Conservation (phyloP, 2,888 invertebrate species). For the Piscicola geometra region DNA sequence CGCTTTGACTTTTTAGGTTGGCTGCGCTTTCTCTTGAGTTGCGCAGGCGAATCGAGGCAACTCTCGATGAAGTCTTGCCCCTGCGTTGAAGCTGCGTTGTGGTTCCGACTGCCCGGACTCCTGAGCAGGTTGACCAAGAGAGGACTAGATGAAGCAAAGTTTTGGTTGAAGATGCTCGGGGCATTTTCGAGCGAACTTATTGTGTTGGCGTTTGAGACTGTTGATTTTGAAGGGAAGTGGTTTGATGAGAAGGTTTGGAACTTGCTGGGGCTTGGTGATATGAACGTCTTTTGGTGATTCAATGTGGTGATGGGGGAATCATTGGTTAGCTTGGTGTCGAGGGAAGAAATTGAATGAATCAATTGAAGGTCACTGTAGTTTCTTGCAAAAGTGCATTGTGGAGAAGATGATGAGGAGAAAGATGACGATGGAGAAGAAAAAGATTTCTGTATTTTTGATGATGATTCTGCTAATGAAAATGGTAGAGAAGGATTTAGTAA, state of each 20-base stretch:
- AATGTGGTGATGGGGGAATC: not conserved
- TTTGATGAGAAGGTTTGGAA: not conserved
- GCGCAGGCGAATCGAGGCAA: not conserved
- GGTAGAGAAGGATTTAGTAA: not conserved
- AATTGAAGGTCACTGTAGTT: too few species aligned
- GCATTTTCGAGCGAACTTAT: not conserved
- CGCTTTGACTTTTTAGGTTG: slow-evolving; percentile 33
- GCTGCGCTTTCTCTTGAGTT: slow-evolving; percentile 33
- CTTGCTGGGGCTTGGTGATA: not conserved
- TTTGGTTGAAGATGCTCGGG: slow-evolving; percentile 7
- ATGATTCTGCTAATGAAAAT: not conserved
- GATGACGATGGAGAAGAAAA: too few species aligned
- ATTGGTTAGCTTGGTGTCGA: not conserved
- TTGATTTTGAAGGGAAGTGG: not conserved
- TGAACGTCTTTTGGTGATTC: not conserved
- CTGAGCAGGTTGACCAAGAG: slow-evolving; percentile 83
- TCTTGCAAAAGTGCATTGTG: too few species aligned
- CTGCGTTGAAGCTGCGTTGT: slow-evolving; percentile 15
- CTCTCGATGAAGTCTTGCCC: not conserved
- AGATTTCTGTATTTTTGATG: not conserved
- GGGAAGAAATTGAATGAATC: too few species aligned
- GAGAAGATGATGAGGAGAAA: too few species aligned
- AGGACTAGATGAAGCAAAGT: slow-evolving; percentile 67
- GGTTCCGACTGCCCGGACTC: slow-evolving; percentile 58
- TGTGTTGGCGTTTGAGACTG: not conserved